Base-by-base conservation (phyloP, 2,888 invertebrate species). In the Leptopterna dolabrata region DNA sequence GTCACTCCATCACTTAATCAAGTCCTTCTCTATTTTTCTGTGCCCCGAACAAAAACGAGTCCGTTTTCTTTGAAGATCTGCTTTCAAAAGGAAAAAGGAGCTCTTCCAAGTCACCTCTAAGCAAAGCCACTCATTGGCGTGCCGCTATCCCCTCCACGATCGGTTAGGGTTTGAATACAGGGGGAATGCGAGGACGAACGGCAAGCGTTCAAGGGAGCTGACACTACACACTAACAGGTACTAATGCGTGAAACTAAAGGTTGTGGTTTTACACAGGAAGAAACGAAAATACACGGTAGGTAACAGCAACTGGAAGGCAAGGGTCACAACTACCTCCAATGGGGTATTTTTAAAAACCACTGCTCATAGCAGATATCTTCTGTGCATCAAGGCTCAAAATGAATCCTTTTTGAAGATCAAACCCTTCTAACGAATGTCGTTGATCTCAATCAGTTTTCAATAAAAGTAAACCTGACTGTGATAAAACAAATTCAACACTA, bases 1-100 rank as follows among this genome's bases (percentile, higher is more conserved):
- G 78, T 45, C 78, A 78, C 78, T 78, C 78, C 78, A 45, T 78
- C 78, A 78, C 73, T 76, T 41, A 16, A 19, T 13, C 73, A 76
- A 76, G 36, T 76, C 41, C 73, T 41, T 76, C 70, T 27, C 73
- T 76, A n/a, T 29, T 63, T 29, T 63, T 63, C 73, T 76, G 73
- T 76, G 36, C 30, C 73, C 73, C 73, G 73, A 76, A 76, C 36
- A 63, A 63, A 63, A 63, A 24, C 24, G 63, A 63, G 24, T 63
- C 63, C 63, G n/a, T n/a, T n/a, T 63, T 13, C 0, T 51, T 51
- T n/a, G n/a, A 63, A 24, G 63, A 63, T 27, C 63, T 63, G 63
- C 24, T 27, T 19, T 55, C 16, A 55, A 55, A 55, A 2, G 19
- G 16, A 55, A 70, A 16, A 41, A 76, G 63, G 63, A 63, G 63